Evolutionary conservation across 2,888 invertebrate species (phyloP).

Genomic region (Acanthosepion lycidas): DNA sequence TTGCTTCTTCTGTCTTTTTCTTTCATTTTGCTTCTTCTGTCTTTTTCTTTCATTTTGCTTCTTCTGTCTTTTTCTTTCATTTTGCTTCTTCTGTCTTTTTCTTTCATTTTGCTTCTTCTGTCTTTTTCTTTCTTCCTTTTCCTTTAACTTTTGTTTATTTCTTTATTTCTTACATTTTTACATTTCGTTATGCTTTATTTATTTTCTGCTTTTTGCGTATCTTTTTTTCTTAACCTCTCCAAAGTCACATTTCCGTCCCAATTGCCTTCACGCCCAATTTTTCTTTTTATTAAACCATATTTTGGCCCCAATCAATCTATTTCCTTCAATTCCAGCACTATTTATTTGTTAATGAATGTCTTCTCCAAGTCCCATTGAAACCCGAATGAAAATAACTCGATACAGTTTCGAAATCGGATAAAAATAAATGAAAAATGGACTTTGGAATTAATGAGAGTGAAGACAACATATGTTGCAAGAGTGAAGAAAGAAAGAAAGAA

Average conservation of each 20-base stretch:
- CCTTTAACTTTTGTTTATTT: not conserved
- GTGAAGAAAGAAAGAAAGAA: not conserved
- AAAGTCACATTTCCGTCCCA: too few relatives aligned
- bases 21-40: too few relatives aligned
- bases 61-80: too few relatives aligned
- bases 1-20: too few relatives aligned
- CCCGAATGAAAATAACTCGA: not conserved
- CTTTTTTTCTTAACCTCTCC: too few relatives aligned
- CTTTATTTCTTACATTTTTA: not conserved
- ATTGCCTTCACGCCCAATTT: too few relatives aligned
- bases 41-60: too few relatives aligned
- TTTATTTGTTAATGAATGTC: not conserved
- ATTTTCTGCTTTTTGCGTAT: not conserved
- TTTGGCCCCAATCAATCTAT: not conserved
- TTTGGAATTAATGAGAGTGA: not conserved
- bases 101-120: not conserved
- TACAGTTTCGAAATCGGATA: not conserved
- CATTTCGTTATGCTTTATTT: not conserved
- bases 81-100: too few relatives aligned
- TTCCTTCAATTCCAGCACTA: not conserved
- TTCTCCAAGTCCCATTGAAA: not conserved
- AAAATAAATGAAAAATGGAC: not conserved
- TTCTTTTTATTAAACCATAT: too few relatives aligned
- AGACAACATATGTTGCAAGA: not conserved
- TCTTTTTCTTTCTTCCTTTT: not conserved